Percentiles rank a stretch among this genome's conserved stretches.
These are phyloP conservation scores for Neogobius melanostomus DNA, from an alignment of 2,113 vertebrate species.

Conservation along the genomic window DNA sequence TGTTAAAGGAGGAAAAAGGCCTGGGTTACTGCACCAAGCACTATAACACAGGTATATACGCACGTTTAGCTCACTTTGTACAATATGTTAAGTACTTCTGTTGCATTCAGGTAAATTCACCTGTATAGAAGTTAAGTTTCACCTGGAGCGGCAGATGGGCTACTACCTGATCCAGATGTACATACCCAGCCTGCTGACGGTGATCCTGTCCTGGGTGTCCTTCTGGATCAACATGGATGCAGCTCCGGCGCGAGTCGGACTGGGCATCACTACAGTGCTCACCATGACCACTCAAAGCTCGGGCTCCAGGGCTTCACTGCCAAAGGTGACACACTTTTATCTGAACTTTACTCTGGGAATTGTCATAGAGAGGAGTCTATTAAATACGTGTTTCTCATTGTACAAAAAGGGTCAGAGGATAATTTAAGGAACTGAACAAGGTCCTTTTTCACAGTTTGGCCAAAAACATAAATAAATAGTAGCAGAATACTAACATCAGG, in stretches of 20 bases:
- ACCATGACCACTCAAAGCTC: slow-evolving; percentile 97
- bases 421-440: not conserved
- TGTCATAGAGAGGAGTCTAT: not conserved
- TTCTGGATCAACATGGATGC: slow-evolving; percentile 99
- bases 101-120: slow-evolving; percentile 88
- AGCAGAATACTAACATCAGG: too few relatives aligned
- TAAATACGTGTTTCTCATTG: not conserved
- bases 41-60: slow-evolving; percentile 89
- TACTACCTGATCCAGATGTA: slow-evolving; percentile 99
- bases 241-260: slow-evolving; percentile 87
- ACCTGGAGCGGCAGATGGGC: slow-evolving; percentile 94
- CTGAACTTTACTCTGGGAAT: not conserved
- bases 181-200: slow-evolving; percentile 91
- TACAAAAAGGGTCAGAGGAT: not conserved
- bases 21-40: slow-evolving; percentile 92
- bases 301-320: slow-evolving; percentile 89
- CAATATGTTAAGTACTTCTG: not conserved
- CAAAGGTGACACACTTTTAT: slow-evolving; percentile 80
- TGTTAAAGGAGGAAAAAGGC: slow-evolving; percentile 89
- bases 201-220: slow-evolving; percentile 96
- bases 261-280: slow-evolving; percentile 94
- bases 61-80: not conserved
- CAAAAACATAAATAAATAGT: too few relatives aligned
- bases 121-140: slow-evolving; percentile 95
- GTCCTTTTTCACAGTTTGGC: too few relatives aligned